A percentile compares a stretch with the other conserved stretches of the same genome.
Evolutionary conservation across 2,797 vertebrate genomes (phyloP).

Genomic region (Morus bassanus): DNA sequence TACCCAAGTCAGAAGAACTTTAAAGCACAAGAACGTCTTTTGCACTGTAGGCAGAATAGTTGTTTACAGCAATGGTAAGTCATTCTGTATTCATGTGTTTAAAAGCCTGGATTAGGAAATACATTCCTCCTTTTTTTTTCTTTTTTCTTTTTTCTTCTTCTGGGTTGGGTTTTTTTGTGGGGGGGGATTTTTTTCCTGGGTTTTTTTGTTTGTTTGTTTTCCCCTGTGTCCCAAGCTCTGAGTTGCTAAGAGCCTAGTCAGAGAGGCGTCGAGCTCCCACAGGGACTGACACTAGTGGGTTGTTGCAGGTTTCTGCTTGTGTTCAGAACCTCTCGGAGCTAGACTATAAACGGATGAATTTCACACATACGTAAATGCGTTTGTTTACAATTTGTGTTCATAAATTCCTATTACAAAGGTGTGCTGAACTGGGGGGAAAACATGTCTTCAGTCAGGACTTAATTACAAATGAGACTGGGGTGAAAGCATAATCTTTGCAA

Average conservation of each 20-base stretch:
- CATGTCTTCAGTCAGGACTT: background rate
- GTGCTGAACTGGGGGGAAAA: background rate
- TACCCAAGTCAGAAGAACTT: background rate
- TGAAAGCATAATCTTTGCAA: background rate
- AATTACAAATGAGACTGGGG: background rate
- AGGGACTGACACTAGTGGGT: background rate
- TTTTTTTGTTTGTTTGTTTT: background rate
- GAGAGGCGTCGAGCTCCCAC: too few species aligned
- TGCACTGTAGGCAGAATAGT: background rate
- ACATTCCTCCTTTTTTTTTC: background rate
- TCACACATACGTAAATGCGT: background rate
- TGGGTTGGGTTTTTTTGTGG: too few species aligned
- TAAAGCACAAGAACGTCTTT: background rate
- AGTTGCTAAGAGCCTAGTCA: background rate
- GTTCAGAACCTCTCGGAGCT: background rate
- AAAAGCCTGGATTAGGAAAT: background rate
- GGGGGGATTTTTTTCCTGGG: too few species aligned
- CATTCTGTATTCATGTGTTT: background rate
- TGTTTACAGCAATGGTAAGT: background rate
- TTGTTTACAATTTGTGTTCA: background rate
- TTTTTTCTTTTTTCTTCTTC: too few species aligned
- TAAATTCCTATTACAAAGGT: background rate
- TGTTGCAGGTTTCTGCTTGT: background rate
- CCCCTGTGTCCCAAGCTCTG: background rate
- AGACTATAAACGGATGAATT: background rate